Evolutionary conservation across 2,797 vertebrate genomes (phyloP).

Genomic region (Falco peregrinus): DNA sequence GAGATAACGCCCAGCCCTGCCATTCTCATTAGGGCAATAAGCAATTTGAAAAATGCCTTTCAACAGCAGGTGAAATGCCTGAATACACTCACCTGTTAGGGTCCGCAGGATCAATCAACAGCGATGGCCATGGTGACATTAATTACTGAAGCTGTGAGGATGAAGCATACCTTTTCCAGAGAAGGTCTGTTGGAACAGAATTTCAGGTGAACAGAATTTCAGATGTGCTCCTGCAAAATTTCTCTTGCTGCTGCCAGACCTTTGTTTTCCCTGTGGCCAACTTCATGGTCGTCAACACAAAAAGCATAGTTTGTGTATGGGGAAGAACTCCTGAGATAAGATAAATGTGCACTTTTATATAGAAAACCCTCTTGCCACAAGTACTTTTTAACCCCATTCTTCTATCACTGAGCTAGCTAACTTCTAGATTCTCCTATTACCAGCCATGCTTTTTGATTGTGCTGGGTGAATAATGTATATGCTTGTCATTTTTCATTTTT

Average conservation of each 20-base stretch:
- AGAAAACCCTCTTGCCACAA: background rate
- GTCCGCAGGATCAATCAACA: background rate
- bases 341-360: background rate
- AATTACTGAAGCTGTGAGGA: background rate
- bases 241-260: background rate
- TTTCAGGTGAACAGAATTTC: background rate
- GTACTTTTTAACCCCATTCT: background rate
- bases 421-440: background rate
- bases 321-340: background rate
- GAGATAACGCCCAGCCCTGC: slow-evolving; percentile 29
- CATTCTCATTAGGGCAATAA: background rate
- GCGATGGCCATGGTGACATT: background rate
- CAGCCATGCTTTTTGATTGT: background rate
- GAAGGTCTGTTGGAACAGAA: background rate
- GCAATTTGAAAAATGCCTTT: background rate
- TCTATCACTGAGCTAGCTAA: background rate
- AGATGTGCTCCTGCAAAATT: background rate
- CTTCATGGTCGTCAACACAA: background rate
- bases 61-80: background rate
- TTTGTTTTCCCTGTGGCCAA: background rate
- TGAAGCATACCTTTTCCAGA: background rate
- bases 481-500: background rate
- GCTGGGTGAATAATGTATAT: background rate
- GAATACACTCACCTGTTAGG: background rate
- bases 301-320: rapidly evolving